Evolutionary conservation across 35 echinoderm and acorn worm species (phyloP), one percentile per base, ranked within the genome.

Genomic region (Anneissia japonica): DNA sequence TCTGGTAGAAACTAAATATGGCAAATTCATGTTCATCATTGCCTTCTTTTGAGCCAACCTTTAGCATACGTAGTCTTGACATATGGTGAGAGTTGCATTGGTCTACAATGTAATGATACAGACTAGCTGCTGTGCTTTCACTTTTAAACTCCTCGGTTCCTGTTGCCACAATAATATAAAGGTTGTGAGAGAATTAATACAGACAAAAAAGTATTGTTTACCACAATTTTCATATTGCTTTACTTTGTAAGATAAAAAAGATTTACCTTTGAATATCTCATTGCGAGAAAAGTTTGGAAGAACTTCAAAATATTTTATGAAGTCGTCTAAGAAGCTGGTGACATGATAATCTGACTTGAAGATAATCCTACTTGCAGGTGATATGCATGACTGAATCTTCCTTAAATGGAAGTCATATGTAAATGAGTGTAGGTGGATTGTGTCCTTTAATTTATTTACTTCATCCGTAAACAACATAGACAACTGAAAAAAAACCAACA

Each of bases 351-450:
- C 88, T 5, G 86, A 55, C 83, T 99, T 88, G 87, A 99, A 99
- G 3, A 89, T 89, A 86, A 99, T 93, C 41, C 94, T 86, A 3
- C 92, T 86, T 0, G 77, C 73, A 19, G 51, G 51, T 31, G 46
- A 55, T 11, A 99, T 86, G 56, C 91, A 99, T 14, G 90, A 51
- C 39, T 99, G 96, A 79, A 99, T 90, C 26, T 89, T 94, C 13
- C 96, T 89, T 35, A 99, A 89, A 43, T 99, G 96, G 89, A 99
- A 99, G 89, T 99, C 96, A 84, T 94, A 93, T 23, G 92, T 82
- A 74, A 94, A 99, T 34, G 96, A 99, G 46, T 99, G 88, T 0
- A 99, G 78, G 51, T 99, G 96, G 46, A 99, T 94, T 41, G 91
- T 87, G 39, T 99, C 96, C 37, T 99, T 99, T 87, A 91, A 91